These are phyloP conservation scores for Teleiodes luculella DNA, from an alignment of 2,888 invertebrate species.

Conservation along the genomic window DNA sequence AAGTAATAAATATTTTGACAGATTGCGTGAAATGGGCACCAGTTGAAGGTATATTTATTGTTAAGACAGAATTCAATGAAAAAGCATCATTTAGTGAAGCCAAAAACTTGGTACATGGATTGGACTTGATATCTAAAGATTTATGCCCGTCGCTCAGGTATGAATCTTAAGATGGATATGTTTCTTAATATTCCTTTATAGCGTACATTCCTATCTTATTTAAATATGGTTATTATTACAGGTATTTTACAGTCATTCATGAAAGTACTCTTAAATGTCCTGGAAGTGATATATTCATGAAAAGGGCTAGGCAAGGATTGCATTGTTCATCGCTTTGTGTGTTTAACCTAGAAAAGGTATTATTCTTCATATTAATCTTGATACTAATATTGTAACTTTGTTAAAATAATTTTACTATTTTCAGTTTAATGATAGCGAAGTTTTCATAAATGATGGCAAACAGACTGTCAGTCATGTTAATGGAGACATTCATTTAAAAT, in stretches of 20 bases:
- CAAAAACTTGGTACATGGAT: not conserved
- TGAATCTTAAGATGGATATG: no score
- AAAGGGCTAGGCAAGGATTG: not conserved
- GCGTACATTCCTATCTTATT: not conserved
- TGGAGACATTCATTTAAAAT: not conserved
- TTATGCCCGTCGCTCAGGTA: conserved; percentile 5
- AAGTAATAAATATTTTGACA: not conserved
- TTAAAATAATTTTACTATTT: not conserved
- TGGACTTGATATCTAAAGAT: not conserved
- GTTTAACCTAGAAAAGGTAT: not conserved
- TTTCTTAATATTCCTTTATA: not conserved
- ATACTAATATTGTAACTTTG: no score
- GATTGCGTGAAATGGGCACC: not conserved
- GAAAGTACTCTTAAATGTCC: not conserved
- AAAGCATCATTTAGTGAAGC: not conserved
- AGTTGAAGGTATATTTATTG: conserved; percentile 3
- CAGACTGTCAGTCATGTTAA: not conserved
- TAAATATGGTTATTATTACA: not conserved
- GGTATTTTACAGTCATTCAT: not conserved
- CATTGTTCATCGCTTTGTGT: not conserved
- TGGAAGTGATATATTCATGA: not conserved
- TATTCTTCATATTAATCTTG: no score
- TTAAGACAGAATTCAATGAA: not conserved
- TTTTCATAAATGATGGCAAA: not conserved
- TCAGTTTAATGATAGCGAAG: not conserved